These are phyloP conservation scores for Charadrius vociferus DNA, from an alignment of 2,113 vertebrate genomes.

Conservation along the genomic window DNA sequence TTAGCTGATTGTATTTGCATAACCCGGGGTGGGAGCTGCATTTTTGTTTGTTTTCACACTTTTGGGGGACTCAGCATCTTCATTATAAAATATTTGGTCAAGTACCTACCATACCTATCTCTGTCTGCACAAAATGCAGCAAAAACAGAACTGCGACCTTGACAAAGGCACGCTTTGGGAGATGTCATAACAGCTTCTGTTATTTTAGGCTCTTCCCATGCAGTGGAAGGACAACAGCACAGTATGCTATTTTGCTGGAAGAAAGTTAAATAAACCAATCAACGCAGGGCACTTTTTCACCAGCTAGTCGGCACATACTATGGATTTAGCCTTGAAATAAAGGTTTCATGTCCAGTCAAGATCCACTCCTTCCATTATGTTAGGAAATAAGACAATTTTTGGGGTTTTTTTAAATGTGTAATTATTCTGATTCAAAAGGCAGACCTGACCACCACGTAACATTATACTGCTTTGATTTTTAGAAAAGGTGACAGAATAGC, in stretches of 20 bases:
- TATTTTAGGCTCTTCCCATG: slow-evolving; percentile 14
- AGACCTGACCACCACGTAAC: background rate
- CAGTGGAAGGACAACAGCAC: background rate
- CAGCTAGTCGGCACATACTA: background rate
- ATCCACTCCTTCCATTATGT: background rate
- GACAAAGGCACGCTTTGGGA: background rate
- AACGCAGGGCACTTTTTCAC: background rate
- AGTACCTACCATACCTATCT: background rate
- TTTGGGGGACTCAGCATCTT: background rate
- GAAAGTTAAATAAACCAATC: slow-evolving; percentile 7
- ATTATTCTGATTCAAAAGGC: background rate
- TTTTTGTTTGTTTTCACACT: background rate
- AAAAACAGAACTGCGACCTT: slow-evolving; percentile 34
- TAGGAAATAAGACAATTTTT: background rate
- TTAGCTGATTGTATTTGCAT: background rate
- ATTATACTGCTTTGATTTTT: background rate
- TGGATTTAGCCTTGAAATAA: background rate
- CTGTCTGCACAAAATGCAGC: background rate
- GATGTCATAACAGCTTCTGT: slow-evolving; percentile 10
- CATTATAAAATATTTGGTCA: background rate
- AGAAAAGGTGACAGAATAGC: background rate
- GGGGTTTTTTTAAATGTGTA: background rate
- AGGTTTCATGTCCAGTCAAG: background rate
- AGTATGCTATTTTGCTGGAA: background rate
- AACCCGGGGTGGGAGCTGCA: background rate